Conservation (phyloP, 2,113 vertebrate genomes). For the Pygoscelis adeliae region DNA sequence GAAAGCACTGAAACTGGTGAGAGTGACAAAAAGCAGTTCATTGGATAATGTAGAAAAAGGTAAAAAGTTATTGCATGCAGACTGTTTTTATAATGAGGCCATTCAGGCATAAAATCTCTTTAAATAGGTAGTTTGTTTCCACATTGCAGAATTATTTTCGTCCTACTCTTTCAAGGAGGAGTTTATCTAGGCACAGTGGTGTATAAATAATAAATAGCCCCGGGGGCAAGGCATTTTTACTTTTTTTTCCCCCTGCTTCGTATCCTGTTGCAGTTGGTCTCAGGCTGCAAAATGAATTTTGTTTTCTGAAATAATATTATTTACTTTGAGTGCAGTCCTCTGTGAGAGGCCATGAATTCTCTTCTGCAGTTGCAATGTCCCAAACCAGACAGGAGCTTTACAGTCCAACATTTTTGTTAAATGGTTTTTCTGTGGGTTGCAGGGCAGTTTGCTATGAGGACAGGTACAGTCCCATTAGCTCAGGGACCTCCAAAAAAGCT, state of each 20-base stretch:
- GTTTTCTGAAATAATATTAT: constrained; percentile 49
- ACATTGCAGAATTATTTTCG: constrained; percentile 69
- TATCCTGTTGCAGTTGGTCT: constrained; percentile 38
- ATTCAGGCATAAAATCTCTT: constrained; percentile 78
- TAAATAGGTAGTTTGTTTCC: constrained; percentile 75
- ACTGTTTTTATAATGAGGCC: constrained; percentile 75
- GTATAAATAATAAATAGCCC: constrained; percentile 70
- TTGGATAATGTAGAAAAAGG: constrained; percentile 76
- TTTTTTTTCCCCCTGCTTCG: neutral
- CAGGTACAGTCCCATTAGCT: neutral
- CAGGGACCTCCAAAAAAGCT: neutral
- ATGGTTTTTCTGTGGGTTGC: neutral
- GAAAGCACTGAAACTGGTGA: constrained; percentile 68
- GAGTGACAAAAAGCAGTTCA: constrained; percentile 82
- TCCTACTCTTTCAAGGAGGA: constrained; percentile 70
- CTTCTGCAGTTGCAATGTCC: constrained; percentile 5
- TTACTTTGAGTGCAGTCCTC: neutral
- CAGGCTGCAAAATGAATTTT: constrained; percentile 34
- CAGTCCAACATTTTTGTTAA: neutral
- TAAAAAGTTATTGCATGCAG: constrained; percentile 57
- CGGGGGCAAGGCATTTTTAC: constrained; percentile 20
- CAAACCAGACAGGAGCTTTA: constrained; percentile 3
- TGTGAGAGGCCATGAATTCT: neutral
- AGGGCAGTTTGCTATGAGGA: neutral
- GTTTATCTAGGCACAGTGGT: constrained; percentile 58